phyloP scores from a whole-genome alignment of 92 coral and sea anemone species.

The Phenganax marumi region DNA sequence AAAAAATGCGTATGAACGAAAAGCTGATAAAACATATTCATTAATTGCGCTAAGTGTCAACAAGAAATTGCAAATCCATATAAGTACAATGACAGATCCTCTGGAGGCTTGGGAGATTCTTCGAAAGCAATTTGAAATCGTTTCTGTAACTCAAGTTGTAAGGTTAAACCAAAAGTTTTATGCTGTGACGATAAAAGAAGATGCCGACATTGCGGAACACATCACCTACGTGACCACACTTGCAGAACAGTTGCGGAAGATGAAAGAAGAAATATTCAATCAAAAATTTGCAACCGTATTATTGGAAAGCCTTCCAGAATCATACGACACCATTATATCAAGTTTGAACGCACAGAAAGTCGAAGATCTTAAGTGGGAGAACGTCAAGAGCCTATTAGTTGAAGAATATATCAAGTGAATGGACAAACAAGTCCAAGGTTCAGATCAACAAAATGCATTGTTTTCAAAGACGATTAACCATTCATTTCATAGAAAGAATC shows the following conservation, averaged over 20 bases:
- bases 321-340: conserved; percentile 59
- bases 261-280: conserved; percentile 59
- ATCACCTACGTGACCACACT: conserved; percentile 31
- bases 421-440: conserved; percentile 25
- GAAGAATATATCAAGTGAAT: conserved; percentile 50
- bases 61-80: conserved; percentile 17
- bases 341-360: conserved; percentile 59
- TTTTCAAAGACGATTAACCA: background rate
- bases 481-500: background rate
- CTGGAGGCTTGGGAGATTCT: conserved; percentile 29
- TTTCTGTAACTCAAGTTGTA: conserved; percentile 34
- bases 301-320: conserved; percentile 65
- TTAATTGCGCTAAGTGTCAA: background rate
- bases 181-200: conserved; percentile 41
- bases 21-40: background rate
- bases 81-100: conserved; percentile 22
- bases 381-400: conserved; percentile 44
- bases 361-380: conserved; percentile 67
- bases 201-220: conserved; percentile 29
- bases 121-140: conserved; percentile 36
- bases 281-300: conserved; percentile 65
- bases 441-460: background rate
- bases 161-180: conserved; percentile 35
- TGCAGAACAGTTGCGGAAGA: conserved; percentile 54
- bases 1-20: background rate